Percentiles rank a stretch among this genome's conserved stretches.
Evolutionary conservation across 2,797 vertebrate genomes (phyloP).

Genomic region (Knipowitschia caucasica): DNA sequence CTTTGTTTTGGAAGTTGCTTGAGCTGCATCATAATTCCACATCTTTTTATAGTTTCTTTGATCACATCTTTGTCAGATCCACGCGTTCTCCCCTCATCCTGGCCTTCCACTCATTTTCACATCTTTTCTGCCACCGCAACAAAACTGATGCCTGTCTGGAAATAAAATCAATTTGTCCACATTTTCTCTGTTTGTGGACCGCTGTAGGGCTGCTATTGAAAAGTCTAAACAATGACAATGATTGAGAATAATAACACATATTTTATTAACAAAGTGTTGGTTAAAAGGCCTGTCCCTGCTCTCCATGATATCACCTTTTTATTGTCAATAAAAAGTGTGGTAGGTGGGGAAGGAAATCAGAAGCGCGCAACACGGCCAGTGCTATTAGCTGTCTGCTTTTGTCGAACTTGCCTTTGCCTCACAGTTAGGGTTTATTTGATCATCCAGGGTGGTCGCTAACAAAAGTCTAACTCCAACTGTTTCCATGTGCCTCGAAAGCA

Average conservation of each 20-base stretch:
- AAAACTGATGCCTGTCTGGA: slow-evolving; percentile 46
- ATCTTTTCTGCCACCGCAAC: slow-evolving; percentile 16
- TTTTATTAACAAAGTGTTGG: slow-evolving; percentile 68
- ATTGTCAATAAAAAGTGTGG: slow-evolving; percentile 54
- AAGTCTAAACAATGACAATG: slow-evolving; percentile 65
- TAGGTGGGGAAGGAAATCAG: slow-evolving; percentile 2
- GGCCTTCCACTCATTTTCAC: slow-evolving; percentile 11
- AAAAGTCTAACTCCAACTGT: slow-evolving; percentile 48
- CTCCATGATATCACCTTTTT: slow-evolving; percentile 55
- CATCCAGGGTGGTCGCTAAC: slow-evolving; percentile 48
- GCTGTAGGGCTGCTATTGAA: slow-evolving; percentile 68
- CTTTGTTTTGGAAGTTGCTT: slow-evolving; percentile 30
- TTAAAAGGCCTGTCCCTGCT: slow-evolving; percentile 32
- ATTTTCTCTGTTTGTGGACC: slow-evolving; percentile 44
- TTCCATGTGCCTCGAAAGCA: slow-evolving; percentile 33
- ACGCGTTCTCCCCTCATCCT: slow-evolving; percentile 11
- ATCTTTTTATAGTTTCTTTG: slow-evolving; percentile 20
- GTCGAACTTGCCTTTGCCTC: slow-evolving; percentile 44
- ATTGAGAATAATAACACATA: slow-evolving; percentile 61
- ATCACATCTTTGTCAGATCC: slow-evolving; percentile 20
- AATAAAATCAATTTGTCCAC: slow-evolving; percentile 58
- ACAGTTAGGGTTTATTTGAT: slow-evolving; percentile 51
- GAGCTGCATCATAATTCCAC: slow-evolving; percentile 15
- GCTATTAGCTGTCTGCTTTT: slow-evolving; percentile 55
- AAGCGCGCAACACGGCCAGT: slow-evolving; percentile 39